These are phyloP conservation scores for Chalcosyrphus nemorum DNA, from an alignment of 2,888 invertebrate genomes.

Conservation along the genomic window DNA sequence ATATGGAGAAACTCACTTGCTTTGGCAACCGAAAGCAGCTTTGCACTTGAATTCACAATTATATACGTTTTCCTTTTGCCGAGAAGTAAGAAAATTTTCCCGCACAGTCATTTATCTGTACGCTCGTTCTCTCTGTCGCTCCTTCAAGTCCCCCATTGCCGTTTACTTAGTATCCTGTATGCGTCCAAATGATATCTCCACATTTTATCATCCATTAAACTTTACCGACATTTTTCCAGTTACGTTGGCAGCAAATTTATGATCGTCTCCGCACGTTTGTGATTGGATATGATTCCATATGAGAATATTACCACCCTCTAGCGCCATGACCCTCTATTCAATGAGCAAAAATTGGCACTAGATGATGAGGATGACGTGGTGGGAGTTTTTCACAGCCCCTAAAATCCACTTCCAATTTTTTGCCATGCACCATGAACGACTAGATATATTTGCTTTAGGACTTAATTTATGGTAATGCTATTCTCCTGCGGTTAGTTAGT, in stretches of 20 bases:
- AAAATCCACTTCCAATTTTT: constrained; percentile 3
- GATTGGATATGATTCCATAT: constrained; percentile 60
- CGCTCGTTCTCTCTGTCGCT: constrained; percentile 30
- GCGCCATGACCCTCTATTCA: not conserved
- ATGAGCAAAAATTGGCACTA: constrained; percentile 9
- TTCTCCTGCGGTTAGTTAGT: not conserved
- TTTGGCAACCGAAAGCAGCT: constrained; percentile 68
- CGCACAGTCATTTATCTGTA: constrained; percentile 42
- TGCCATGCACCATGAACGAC: not conserved
- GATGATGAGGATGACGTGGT: not conserved
- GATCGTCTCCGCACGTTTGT: constrained; percentile 61
- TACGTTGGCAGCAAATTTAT: constrained; percentile 70
- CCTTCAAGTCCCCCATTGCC: not conserved
- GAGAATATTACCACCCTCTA: constrained; percentile 6
- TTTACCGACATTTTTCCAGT: constrained; percentile 72
- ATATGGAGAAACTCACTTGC: constrained; percentile 56
- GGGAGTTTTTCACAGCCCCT: not conserved
- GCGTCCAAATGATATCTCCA: constrained; percentile 59
- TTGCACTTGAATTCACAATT: constrained; percentile 72
- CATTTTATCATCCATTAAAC: constrained; percentile 72
- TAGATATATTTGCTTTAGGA: not conserved
- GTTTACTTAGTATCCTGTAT: constrained; percentile 33
- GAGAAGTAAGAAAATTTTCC: constrained; percentile 34
- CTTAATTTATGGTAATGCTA: constrained; percentile 13
- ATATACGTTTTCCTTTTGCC: constrained; percentile 8